Percentiles rank a stretch among this genome's conserved stretches.
Conservation (phyloP, 2,888 invertebrate genomes). For the Pseudococcus viburni region DNA sequence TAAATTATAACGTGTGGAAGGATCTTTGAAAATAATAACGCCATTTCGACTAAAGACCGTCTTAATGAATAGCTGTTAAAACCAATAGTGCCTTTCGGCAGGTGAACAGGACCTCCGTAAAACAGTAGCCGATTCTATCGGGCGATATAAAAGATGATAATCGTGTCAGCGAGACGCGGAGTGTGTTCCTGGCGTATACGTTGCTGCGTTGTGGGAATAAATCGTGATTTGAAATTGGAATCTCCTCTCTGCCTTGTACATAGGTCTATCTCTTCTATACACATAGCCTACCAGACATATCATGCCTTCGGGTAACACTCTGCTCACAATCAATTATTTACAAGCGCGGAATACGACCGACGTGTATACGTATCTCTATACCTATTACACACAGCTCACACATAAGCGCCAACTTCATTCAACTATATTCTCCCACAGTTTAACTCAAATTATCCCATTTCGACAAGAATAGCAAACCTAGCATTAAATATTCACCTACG, state of each 20-base stretch:
- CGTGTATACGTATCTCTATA: conserved; percentile 27
- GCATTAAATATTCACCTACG: conserved; percentile 65
- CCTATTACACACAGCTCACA: neutral
- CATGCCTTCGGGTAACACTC: conserved; percentile 66
- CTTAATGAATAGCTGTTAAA: conserved; percentile 65
- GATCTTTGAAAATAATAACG: conserved; percentile 57
- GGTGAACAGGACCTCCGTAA: conserved; percentile 66
- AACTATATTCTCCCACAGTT: conserved; percentile 65
- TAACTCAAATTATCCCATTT: conserved; percentile 63
- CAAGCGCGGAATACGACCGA: conserved; percentile 26
- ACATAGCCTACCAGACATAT: conserved; percentile 65
- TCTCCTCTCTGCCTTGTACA: conserved; percentile 40
- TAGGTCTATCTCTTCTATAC: neutral
- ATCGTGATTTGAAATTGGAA: conserved; percentile 65
- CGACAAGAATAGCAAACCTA: conserved; percentile 63
- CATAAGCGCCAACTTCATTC: conserved; percentile 64
- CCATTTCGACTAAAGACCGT: conserved; percentile 59
- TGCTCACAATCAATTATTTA: conserved; percentile 65
- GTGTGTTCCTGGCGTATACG: neutral
- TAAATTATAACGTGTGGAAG: conserved; percentile 55
- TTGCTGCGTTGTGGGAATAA: conserved; percentile 63
- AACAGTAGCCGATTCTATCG: conserved; percentile 66
- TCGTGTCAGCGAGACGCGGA: conserved; percentile 64
- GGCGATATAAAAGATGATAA: conserved; percentile 66
- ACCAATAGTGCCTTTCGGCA: conserved; percentile 66